A percentile compares a stretch with the other conserved stretches of the same genome.
These are phyloP conservation scores for Pseudopodoces humilis DNA, from an alignment of 2,113 vertebrate genomes.

Conservation along the genomic window DNA sequence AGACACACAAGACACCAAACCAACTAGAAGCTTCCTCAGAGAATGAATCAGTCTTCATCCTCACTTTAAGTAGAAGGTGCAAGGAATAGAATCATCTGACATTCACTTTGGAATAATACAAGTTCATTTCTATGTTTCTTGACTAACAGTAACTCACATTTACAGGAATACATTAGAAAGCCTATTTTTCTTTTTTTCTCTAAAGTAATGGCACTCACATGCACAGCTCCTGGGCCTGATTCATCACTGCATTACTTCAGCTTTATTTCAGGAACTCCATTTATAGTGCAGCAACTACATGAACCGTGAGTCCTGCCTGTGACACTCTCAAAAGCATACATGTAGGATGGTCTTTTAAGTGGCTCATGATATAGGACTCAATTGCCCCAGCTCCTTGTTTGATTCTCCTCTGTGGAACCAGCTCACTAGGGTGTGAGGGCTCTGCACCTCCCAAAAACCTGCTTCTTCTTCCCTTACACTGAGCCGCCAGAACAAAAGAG, in stretches of 20 bases:
- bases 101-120: background rate
- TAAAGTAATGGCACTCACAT: background rate
- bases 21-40: background rate
- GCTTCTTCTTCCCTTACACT: background rate
- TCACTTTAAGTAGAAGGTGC: background rate
- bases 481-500: background rate
- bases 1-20: background rate
- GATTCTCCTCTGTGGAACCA: background rate
- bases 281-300: background rate
- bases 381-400: background rate
- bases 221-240: background rate
- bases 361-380: background rate
- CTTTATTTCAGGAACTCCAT: background rate
- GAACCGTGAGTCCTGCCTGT: background rate
- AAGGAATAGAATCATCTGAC: background rate
- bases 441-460: background rate
- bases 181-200: background rate
- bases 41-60: background rate
- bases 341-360: background rate
- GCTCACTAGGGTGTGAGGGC: background rate
- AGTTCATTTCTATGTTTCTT: background rate
- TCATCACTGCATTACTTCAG: slow-evolving; percentile 2
- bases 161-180: slow-evolving; percentile 2
- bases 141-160: background rate
- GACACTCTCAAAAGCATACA: background rate